Conservation (phyloP, 2,797 vertebrate species). For the Peromyscus melanophrys region DNA sequence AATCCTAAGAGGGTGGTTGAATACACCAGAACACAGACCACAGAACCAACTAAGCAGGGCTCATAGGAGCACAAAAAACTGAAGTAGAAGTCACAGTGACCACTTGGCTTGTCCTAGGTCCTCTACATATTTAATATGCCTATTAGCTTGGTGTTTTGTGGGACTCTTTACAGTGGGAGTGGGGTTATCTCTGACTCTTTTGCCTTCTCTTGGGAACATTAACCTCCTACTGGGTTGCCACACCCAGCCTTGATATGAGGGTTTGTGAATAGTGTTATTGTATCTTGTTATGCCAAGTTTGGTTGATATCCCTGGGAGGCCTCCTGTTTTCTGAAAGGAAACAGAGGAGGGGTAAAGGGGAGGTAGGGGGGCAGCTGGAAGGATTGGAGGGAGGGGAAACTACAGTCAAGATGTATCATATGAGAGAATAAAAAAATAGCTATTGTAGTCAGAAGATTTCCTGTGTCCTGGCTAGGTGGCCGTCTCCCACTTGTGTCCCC, state of each 20-base stretch:
- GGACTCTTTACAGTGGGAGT: neutral
- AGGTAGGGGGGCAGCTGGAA: accelerated
- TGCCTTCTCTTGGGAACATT: neutral
- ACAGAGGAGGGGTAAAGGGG: no score
- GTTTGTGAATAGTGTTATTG: neutral
- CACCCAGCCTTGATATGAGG: neutral
- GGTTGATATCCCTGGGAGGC: neutral
- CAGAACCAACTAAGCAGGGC: neutral
- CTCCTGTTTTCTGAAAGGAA: neutral
- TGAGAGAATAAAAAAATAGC: neutral
- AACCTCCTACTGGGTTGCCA: neutral
- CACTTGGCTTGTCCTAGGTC: neutral
- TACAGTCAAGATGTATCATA: neutral
- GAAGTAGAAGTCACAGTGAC: no score
- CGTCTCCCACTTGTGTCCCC: no score
- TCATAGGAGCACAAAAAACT: neutral
- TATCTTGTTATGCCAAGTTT: no score
- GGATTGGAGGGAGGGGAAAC: no score
- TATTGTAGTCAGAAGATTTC: no score
- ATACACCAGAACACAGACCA: neutral
- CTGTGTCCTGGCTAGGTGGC: no score
- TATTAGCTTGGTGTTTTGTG: neutral
- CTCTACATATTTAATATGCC: neutral
- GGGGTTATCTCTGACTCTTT: neutral
- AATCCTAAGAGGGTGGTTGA: neutral